Base-by-base conservation (phyloP, 2,888 invertebrate genomes). In the Oxyscelio sp. region DNA sequence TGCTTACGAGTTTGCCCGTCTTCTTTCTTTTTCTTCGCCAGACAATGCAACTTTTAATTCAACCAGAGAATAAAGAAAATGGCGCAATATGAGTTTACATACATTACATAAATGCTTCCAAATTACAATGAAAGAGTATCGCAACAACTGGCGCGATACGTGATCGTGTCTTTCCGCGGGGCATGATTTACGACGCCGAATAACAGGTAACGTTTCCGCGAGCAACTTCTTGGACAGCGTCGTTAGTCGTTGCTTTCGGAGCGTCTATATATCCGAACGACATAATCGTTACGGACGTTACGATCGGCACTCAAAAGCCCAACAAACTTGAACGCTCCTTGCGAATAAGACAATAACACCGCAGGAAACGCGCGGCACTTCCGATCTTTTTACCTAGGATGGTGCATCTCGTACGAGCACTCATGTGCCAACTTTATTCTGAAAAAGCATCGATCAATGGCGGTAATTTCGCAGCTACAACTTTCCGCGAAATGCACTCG, bases 361-460 rank as follows among this genome's bases (percentile, higher is more conserved):
- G 45, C 17, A 19, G 54, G 34, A 77, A 83, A 31, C 50, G n/a
- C 40, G 38, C 52, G 61, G 22, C 31, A 15, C 19, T 50, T 50
- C 43, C 54, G 27, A 13, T 17, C 58, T 74, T 74, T 71, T 80
- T 73, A 43, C 68, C 50, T 45, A 22, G 34, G 24, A 21, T 21
- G 15, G 54, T 6, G 48, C n/a, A 11, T 50, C 13, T 71, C 61
- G 34, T 54, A 54, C 22, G 21, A 34, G 40, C 34, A 9, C 43
- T 70, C 77, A 58, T 52, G 63, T 61, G 79, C 79, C 79, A 79
- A 79, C 65, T 79, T 79, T 65, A 40, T 48, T 65, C 38, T 21
- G 54, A 31, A 56, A 71, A 48, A 45, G 38, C 65, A 54, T 79
- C 63, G 79, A 79, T 71, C 71, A 71, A 61, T 31, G 52, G n/a